These are phyloP conservation scores for Alethe diademata DNA, from an alignment of 2,113 vertebrate species.

Conservation along the genomic window DNA sequence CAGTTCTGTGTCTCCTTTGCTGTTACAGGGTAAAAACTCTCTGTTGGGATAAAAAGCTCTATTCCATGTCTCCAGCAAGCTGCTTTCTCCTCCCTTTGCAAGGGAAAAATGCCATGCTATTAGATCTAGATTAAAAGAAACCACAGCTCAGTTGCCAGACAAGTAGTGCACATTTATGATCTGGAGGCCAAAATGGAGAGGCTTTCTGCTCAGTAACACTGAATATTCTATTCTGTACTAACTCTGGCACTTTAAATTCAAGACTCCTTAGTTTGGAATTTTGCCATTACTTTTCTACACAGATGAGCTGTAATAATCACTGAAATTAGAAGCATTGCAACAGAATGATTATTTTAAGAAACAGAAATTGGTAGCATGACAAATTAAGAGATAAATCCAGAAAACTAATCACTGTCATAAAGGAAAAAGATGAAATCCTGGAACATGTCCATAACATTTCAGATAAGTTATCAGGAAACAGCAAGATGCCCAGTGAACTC, in stretches of 20 bases:
- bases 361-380: background rate
- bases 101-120: background rate
- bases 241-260: background rate
- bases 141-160: background rate
- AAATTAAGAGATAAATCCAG: conserved; percentile 13
- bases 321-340: background rate
- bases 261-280: background rate
- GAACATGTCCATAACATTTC: background rate
- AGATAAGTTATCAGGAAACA: background rate
- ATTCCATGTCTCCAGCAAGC: background rate
- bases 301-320: background rate
- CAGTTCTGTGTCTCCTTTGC: background rate
- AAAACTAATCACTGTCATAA: background rate
- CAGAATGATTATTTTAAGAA: background rate
- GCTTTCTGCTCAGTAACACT: background rate
- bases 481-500: background rate
- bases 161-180: background rate
- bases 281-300: background rate
- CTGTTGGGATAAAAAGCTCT: background rate
- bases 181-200: background rate
- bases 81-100: background rate
- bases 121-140: background rate
- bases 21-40: background rate
- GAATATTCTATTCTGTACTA: background rate
- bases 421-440: background rate